Conservation (phyloP, 2,888 invertebrate species). For the Parascotia fuliginaria region DNA sequence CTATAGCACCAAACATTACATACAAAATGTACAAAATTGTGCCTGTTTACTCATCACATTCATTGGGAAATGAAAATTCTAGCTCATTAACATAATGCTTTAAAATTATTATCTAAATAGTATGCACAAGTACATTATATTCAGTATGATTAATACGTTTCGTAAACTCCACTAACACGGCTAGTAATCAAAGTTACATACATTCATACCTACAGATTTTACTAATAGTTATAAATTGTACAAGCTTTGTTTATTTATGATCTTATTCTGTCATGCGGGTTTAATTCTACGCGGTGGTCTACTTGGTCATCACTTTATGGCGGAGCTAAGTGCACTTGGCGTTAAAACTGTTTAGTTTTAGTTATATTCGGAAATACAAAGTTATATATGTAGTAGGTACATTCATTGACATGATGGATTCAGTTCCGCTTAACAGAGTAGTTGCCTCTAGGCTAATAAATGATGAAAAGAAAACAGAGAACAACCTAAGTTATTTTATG, state of each 20-base stretch:
- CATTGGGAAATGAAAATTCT: conserved; percentile 33
- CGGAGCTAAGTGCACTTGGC: too few relatives aligned
- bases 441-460: too few relatives aligned
- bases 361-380: too few relatives aligned
- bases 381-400: too few relatives aligned
- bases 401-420: too few relatives aligned
- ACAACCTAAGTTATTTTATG: conserved; percentile 10
- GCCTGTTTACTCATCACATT: conserved; percentile 59
- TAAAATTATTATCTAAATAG: conserved; percentile 19
- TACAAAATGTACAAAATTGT: conserved; percentile 85
- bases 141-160: conserved; percentile 8
- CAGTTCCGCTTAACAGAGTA: background rate
- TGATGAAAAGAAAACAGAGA: conserved; percentile 7
- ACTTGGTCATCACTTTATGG: too few relatives aligned
- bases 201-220: background rate
- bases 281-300: too few relatives aligned
- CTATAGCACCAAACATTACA: conserved; percentile 84
- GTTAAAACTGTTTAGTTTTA: too few relatives aligned
- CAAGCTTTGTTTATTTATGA: background rate
- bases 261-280: background rate
- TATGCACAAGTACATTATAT: conserved; percentile 8
- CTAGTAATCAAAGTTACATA: background rate
- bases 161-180: too few relatives aligned
- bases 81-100: conserved; percentile 37
- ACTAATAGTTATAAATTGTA: background rate